Conservation (phyloP, 2,113 vertebrate species). For the Mystacornis crossleyi region DNA sequence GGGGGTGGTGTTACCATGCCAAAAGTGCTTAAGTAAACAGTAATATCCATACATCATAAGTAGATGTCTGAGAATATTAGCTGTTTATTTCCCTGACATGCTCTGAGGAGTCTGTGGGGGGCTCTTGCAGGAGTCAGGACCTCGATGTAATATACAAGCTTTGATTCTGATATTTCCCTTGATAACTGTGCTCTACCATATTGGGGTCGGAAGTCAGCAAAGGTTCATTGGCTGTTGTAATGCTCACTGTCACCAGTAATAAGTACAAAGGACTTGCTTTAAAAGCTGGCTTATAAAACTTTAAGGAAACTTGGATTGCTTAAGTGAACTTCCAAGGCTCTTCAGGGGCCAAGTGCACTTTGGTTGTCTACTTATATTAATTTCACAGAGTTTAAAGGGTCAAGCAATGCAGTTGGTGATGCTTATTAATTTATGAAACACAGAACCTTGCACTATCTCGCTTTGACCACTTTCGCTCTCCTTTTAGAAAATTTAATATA, state of each 20-base stretch:
- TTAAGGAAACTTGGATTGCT: conserved; percentile 90
- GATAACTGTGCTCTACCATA: conserved; percentile 74
- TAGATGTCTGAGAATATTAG: conserved; percentile 65
- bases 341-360: conserved; percentile 78
- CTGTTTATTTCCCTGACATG: conserved; percentile 73
- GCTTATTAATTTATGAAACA: conserved; percentile 93
- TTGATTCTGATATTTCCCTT: conserved; percentile 83
- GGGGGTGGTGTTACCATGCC: neutral
- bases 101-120: conserved; percentile 75
- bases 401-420: conserved; percentile 89
- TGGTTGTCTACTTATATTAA: conserved; percentile 97
- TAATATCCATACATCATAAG: neutral
- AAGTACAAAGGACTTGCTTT: conserved; percentile 85
- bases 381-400: conserved; percentile 97
- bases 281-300: conserved; percentile 94
- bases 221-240: conserved; percentile 82
- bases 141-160: conserved; percentile 80
- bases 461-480: conserved; percentile 61
- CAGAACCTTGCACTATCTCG: conserved; percentile 77
- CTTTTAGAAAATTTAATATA: conserved; percentile 74
- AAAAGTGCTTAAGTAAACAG: conserved; percentile 47
- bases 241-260: conserved; percentile 85
- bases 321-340: conserved; percentile 88
- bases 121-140: conserved; percentile 79
- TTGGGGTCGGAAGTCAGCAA: conserved; percentile 83